Conservation (phyloP, 2,113 vertebrate genomes). For the Stegostoma tigrinum region DNA sequence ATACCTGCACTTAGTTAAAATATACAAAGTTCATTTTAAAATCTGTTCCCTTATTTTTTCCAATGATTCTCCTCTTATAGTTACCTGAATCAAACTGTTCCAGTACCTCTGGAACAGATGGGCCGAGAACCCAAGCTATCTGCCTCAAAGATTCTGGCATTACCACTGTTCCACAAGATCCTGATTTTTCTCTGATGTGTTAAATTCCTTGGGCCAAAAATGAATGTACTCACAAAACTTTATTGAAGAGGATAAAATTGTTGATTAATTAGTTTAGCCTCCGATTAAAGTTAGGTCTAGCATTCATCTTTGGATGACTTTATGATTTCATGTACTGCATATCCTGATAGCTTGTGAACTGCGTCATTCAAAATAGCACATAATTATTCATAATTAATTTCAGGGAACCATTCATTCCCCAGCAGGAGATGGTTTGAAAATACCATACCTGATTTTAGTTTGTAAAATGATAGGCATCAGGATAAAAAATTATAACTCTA, state of each 20-base stretch:
- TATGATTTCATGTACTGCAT: neutral
- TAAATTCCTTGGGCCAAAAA: neutral
- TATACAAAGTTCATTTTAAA: neutral
- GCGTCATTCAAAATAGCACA: neutral
- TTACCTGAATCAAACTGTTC: too few relatives aligned
- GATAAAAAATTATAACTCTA: neutral
- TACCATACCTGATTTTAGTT: neutral
- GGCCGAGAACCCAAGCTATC: too few relatives aligned
- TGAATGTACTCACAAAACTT: neutral
- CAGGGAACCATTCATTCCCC: neutral
- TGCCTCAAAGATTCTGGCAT: too few relatives aligned
- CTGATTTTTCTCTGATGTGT: neutral
- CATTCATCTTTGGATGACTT: neutral
- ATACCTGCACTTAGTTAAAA: neutral
- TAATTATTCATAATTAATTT: neutral
- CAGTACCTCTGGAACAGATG: too few relatives aligned
- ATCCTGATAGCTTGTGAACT: neutral
- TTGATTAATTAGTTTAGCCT: neutral
- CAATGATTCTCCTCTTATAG: neutral
- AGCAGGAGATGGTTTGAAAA: neutral
- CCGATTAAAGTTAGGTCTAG: neutral
- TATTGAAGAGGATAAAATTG: neutral
- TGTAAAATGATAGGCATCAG: neutral
- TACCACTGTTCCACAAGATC: too few relatives aligned
- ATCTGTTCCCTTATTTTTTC: neutral